Conservation (phyloP, 2,113 vertebrate species). For the Pomatorhinus ruficollis region DNA sequence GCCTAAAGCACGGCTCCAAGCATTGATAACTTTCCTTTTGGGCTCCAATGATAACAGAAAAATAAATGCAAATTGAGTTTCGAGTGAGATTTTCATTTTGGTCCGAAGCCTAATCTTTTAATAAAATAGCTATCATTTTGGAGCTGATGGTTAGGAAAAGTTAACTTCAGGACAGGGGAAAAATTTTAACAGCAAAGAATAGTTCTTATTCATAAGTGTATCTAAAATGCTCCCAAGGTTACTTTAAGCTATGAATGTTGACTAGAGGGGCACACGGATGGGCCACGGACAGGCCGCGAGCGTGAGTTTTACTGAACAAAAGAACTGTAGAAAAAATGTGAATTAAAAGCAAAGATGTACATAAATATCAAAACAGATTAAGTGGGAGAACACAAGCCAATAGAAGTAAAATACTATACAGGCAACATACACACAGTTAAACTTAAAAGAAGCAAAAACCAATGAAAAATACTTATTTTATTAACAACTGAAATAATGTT, state of each 20-base stretch:
- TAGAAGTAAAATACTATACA: conserved; percentile 36
- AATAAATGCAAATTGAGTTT: conserved; percentile 3
- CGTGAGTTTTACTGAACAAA: neutral
- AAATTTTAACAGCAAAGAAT: neutral
- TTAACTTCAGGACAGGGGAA: conserved; percentile 23
- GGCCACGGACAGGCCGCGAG: neutral
- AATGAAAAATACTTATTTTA: conserved; percentile 67
- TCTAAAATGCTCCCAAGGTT: neutral
- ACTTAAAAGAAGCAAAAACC: conserved; percentile 69
- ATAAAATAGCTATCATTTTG: neutral
- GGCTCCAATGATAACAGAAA: neutral
- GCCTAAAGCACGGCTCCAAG: neutral
- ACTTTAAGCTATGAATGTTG: neutral
- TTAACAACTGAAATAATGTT: conserved; percentile 72
- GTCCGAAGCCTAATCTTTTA: conserved; percentile 25
- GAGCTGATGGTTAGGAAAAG: neutral
- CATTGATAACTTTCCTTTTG: neutral
- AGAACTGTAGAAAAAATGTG: neutral
- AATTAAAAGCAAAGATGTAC: conserved; percentile 11
- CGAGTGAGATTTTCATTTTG: neutral
- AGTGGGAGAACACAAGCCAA: conserved; percentile 57
- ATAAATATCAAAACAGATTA: conserved; percentile 33
- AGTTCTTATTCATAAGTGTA: neutral
- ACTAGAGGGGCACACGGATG: neutral
- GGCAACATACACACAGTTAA: conserved; percentile 65